Percentiles rank a stretch among this genome's conserved stretches.
These are phyloP conservation scores for Apolygus lucorum DNA, from an alignment of 1,140 invertebrate genomes.

Conservation along the genomic window DNA sequence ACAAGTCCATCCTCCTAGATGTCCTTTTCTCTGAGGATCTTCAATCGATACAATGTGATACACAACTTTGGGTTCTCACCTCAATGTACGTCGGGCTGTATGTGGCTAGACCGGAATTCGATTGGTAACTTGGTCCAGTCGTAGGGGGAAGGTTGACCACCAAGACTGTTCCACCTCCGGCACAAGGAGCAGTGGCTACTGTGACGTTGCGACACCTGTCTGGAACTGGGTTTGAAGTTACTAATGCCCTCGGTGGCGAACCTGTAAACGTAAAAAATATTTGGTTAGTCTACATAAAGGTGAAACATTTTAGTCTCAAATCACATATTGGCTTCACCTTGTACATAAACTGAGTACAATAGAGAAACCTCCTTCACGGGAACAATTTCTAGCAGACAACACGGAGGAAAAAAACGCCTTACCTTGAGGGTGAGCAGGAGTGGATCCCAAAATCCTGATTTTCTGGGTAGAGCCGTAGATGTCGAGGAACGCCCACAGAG, in stretches of 20 bases:
- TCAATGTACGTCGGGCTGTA: constrained; percentile 52
- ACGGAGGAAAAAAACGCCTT: too few relatives aligned
- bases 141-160: constrained; percentile 69
- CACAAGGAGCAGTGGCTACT: constrained; percentile 28
- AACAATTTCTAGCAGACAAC: too few relatives aligned
- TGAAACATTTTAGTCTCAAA: too few relatives aligned
- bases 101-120: constrained; percentile 47
- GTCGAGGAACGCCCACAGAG: constrained; percentile 91
- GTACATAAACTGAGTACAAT: too few relatives aligned
- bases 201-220: constrained; percentile 29
- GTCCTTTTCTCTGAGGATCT: too few relatives aligned
- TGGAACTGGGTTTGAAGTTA: constrained; percentile 15
- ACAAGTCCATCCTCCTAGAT: too few relatives aligned
- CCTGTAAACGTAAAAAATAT: too few relatives aligned
- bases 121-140: constrained; percentile 39
- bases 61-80: too few relatives aligned
- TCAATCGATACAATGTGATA: too few relatives aligned
- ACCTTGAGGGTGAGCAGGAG: constrained; percentile 37
- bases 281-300: too few relatives aligned
- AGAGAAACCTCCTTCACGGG: too few relatives aligned
- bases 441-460: constrained; percentile 56
- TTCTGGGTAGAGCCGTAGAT: constrained; percentile 88
- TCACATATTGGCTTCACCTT: too few relatives aligned
- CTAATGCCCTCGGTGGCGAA: constrained; percentile 18
- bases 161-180: constrained; percentile 57